Percentiles rank a stretch among this genome's conserved stretches.
These are phyloP conservation scores for Brachionus sp. DNA, from an alignment of 1,140 invertebrate species.

Conservation along the genomic window DNA sequence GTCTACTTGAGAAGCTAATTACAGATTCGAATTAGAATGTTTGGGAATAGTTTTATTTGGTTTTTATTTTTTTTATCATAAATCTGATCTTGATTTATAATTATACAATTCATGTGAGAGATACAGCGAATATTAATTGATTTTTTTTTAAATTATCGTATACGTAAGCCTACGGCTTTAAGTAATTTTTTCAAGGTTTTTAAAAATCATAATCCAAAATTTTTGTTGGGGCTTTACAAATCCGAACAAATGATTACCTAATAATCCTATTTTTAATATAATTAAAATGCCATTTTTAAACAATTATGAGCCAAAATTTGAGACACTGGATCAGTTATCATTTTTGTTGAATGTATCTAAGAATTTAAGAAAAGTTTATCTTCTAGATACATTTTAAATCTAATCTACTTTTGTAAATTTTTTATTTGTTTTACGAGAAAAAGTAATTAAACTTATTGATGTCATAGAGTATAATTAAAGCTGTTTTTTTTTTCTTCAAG, in stretches of 20 bases:
- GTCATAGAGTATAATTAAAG: not conserved
- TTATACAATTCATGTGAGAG: not conserved
- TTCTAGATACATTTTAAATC: too few relatives aligned
- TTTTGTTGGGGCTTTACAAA: not conserved
- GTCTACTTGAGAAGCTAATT: not conserved
- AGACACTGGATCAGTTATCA: not conserved
- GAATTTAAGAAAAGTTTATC: too few relatives aligned
- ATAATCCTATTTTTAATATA: not conserved
- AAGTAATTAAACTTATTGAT: not conserved
- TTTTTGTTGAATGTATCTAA: not conserved
- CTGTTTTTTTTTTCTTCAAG: not conserved
- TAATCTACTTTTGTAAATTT: not conserved
- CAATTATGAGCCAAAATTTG: not conserved
- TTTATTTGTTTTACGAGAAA: not conserved
- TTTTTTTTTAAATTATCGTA: not conserved
- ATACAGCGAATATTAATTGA: not conserved
- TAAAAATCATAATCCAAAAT: not conserved
- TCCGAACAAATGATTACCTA: not conserved
- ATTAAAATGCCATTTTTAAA: not conserved
- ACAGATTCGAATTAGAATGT: not conserved
- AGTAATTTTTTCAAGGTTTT: not conserved
- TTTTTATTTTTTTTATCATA: not conserved
- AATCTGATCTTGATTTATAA: constrained; percentile 4
- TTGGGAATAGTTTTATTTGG: not conserved
- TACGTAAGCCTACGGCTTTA: not conserved